Evolutionary conservation across 2,888 invertebrate genomes (phyloP).

Genomic region (Lysandra coridon): DNA sequence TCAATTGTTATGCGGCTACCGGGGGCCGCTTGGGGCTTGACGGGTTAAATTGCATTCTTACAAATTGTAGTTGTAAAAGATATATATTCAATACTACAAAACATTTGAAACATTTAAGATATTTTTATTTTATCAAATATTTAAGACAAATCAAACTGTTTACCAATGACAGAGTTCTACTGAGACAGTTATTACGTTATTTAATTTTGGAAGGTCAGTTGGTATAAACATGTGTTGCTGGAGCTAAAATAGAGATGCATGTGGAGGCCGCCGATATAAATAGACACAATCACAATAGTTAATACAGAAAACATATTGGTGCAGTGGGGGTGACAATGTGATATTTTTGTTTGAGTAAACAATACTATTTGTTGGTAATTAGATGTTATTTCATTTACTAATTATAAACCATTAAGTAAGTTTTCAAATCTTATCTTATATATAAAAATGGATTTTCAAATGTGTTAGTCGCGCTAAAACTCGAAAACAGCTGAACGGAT

Average conservation of each 20-base stretch:
- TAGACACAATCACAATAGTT: conserved; percentile 11
- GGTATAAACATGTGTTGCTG: conserved; percentile 21
- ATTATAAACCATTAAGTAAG: neutral
- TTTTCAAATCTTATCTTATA: neutral
- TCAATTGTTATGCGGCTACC: no score
- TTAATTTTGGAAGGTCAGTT: conserved; percentile 4
- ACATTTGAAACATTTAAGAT: no score
- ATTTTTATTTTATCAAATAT: no score
- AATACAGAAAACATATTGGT: neutral
- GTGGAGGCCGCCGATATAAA: conserved; percentile 21
- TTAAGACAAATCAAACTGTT: no score
- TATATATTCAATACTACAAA: no score
- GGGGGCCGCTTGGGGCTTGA: no score
- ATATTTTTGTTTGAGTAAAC: neutral
- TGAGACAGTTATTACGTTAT: neutral
- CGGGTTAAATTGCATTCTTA: no score
- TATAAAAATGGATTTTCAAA: no score
- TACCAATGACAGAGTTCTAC: neutral
- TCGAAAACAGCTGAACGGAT: no score
- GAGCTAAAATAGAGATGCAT: conserved; percentile 15
- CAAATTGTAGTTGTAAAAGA: no score
- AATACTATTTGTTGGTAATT: neutral
- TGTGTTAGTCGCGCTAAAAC: no score
- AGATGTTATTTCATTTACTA: neutral
- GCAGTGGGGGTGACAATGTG: neutral